Evolutionary conservation across 1,140 invertebrate species (phyloP).

Genomic region (Pseudomyrmex gracilis): DNA sequence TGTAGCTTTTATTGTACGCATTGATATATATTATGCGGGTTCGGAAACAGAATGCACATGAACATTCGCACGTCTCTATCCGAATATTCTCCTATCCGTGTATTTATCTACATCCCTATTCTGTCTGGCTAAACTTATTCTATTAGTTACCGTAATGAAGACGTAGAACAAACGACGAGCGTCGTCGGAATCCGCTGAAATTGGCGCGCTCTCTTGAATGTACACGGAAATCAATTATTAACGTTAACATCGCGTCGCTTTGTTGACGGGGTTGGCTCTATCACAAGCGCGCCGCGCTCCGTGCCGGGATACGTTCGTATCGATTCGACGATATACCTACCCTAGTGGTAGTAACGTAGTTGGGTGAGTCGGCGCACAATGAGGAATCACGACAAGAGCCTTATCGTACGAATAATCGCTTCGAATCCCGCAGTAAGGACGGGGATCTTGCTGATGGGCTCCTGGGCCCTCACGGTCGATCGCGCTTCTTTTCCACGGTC

Average conservation of each 20-base stretch:
- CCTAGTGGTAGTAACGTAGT: slow-evolving; percentile 22
- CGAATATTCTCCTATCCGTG: too few species aligned
- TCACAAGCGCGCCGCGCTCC: slow-evolving; percentile 27
- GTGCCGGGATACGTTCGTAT: slow-evolving; percentile 42
- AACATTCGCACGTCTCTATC: too few species aligned
- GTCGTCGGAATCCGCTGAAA: slow-evolving; percentile 44
- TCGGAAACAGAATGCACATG: too few species aligned
- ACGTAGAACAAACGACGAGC: slow-evolving; percentile 14
- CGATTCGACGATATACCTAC: slow-evolving; percentile 47
- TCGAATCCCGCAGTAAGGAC: slow-evolving; percentile 53
- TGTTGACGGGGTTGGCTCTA: slow-evolving; percentile 52
- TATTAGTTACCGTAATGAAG: slow-evolving; percentile 35
- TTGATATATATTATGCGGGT: too few species aligned
- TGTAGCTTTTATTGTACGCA: too few species aligned
- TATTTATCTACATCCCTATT: too few species aligned
- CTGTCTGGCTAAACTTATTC: neutral
- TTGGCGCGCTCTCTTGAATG: slow-evolving; percentile 20
- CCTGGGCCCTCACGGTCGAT: slow-evolving; percentile 61
- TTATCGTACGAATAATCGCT: slow-evolving; percentile 41
- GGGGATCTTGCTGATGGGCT: slow-evolving; percentile 53
- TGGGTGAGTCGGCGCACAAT: slow-evolving; percentile 49
- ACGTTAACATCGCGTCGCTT: slow-evolving; percentile 69
- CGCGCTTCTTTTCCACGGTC: slow-evolving; percentile 64
- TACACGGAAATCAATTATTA: slow-evolving; percentile 58
- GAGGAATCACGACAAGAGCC: slow-evolving; percentile 68